A percentile compares a stretch with the other conserved stretches of the same genome.
These are phyloP conservation scores for Sparidentex hasta DNA, from an alignment of 2,797 vertebrate genomes.

Conservation along the genomic window DNA sequence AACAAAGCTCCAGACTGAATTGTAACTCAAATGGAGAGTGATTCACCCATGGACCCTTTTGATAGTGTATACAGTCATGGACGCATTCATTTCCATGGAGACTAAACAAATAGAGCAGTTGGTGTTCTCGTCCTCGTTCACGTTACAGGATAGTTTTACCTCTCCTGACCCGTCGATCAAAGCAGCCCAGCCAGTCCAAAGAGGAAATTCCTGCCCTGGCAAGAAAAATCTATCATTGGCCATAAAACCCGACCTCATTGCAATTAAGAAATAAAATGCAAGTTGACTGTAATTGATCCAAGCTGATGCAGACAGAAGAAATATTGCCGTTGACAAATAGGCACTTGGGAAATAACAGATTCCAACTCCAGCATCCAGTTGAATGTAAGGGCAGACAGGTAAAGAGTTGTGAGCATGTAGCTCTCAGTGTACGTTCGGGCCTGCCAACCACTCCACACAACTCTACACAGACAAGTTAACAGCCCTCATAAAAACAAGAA, in stretches of 20 bases:
- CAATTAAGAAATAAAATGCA: slow-evolving; percentile 36
- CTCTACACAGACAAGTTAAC: slow-evolving; percentile 72
- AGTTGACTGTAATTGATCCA: slow-evolving; percentile 31
- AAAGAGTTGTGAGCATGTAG: slow-evolving; percentile 45
- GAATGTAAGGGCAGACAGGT: slow-evolving; percentile 42
- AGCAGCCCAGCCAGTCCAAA: slow-evolving; percentile 33
- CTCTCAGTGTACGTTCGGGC: slow-evolving; percentile 34
- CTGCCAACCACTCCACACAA: slow-evolving; percentile 59
- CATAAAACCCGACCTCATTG: slow-evolving; percentile 49
- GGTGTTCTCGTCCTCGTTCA: slow-evolving; percentile 44
- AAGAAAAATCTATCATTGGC: slow-evolving; percentile 50
- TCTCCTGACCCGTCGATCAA: slow-evolving; percentile 51
- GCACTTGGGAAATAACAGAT: slow-evolving; percentile 30
- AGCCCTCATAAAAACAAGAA: slow-evolving; percentile 72
- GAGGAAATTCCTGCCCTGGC: slow-evolving; percentile 54
- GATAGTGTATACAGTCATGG: slow-evolving; percentile 57
- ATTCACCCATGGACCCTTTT: slow-evolving; percentile 58
- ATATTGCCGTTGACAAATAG: slow-evolving; percentile 49
- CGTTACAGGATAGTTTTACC: slow-evolving; percentile 38
- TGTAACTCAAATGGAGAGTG: slow-evolving; percentile 33
- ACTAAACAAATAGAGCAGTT: slow-evolving; percentile 62
- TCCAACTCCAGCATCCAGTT: slow-evolving; percentile 15
- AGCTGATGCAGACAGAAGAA: slow-evolving; percentile 30
- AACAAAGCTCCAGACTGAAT: slow-evolving; percentile 51
- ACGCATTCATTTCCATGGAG: slow-evolving; percentile 71